These are phyloP conservation scores for Gallinago paraguaiae DNA, from an alignment of 2,113 vertebrate genomes.

Conservation along the genomic window DNA sequence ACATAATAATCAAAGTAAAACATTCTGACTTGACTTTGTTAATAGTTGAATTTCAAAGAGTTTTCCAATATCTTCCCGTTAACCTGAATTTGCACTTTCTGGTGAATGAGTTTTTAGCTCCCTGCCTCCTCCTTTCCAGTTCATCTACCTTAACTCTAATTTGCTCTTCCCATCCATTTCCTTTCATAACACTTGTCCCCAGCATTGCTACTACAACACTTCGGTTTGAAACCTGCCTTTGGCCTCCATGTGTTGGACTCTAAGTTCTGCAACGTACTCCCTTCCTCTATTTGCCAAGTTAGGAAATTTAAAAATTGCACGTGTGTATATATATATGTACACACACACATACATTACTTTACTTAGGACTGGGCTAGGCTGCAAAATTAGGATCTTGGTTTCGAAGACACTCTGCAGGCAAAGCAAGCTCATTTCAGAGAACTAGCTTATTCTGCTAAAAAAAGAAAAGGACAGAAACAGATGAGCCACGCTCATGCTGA, in stretches of 20 bases:
- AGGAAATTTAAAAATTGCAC: neutral
- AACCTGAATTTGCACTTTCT: neutral
- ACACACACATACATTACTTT: neutral
- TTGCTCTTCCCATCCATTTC: neutral
- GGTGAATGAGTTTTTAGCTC: neutral
- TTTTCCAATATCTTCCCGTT: neutral
- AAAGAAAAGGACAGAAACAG: neutral
- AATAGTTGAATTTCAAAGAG: neutral
- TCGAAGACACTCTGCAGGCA: neutral
- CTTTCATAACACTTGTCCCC: neutral
- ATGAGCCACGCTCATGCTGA: neutral
- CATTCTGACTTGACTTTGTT: neutral
- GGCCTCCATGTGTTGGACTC: neutral
- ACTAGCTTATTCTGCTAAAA: neutral
- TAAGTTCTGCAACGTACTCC: neutral
- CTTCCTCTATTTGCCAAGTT: neutral
- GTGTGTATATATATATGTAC: neutral
- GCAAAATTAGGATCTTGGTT: slow-evolving; percentile 6
- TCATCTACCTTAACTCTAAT: neutral
- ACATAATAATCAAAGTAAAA: neutral
- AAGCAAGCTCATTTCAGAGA: slow-evolving; percentile 1
- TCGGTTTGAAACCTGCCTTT: neutral
- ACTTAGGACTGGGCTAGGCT: neutral
- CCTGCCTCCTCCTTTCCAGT: neutral
- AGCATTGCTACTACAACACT: neutral